These are phyloP conservation scores for Holotrichia oblita DNA, from an alignment of 1,140 invertebrate species.

Conservation along the genomic window DNA sequence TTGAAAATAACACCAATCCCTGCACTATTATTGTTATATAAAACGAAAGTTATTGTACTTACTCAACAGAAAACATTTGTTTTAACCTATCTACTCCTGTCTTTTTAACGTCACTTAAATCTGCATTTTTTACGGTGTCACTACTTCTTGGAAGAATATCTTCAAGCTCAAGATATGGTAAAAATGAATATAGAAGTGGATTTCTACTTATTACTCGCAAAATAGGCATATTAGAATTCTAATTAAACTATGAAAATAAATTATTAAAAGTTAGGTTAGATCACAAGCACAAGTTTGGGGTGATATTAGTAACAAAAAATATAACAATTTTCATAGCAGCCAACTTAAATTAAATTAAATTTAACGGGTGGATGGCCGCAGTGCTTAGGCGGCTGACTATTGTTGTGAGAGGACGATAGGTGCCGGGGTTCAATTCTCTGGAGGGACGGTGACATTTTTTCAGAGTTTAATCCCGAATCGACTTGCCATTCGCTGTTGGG, in stretches of 20 bases:
- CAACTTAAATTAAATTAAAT: neutral
- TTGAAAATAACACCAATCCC: constrained; percentile 57
- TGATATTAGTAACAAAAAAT: no score
- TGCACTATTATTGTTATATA: neutral
- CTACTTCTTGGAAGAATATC: constrained; percentile 31
- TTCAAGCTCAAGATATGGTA: neutral
- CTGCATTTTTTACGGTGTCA: constrained; percentile 37
- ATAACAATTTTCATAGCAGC: no score
- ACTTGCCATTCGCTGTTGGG: no score
- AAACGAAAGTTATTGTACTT: constrained; percentile 1
- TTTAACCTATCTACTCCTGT: constrained; percentile 53
- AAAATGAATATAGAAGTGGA: neutral
- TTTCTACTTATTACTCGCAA: constrained; percentile 17
- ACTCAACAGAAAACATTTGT: constrained; percentile 54
- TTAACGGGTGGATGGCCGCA: no score
- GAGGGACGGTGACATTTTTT: no score
- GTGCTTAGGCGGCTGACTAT: no score
- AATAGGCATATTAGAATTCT: neutral
- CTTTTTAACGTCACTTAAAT: constrained; percentile 10
- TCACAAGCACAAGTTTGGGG: no score
- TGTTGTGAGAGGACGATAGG: no score
- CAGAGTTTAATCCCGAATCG: no score
- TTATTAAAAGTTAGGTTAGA: neutral
- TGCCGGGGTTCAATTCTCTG: no score
- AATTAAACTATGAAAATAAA: neutral